Evolutionary conservation across 2,113 vertebrate genomes (phyloP).

Genomic region (human): GRCh38 chr5:167234001-167234500

Average conservation of each 20-base stretch:
- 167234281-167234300: not conserved
- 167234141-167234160: not conserved
- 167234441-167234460: not conserved
- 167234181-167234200: slow-evolving; percentile 9
- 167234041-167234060: slow-evolving; percentile 6
- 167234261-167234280: not conserved
- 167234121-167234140: not conserved
- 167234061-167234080: not conserved
- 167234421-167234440: slow-evolving; percentile 3
- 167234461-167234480: not conserved
- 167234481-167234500: not conserved
- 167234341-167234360: not conserved
- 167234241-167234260: not conserved
- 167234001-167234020: slow-evolving; percentile 42
- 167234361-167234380: not conserved
- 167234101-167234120: slow-evolving; percentile 40
- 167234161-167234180: slow-evolving; percentile 44
- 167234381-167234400: not conserved
- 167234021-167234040: slow-evolving; percentile 34
- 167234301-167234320: not conserved
- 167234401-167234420: not conserved
- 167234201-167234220: not conserved
- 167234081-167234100: slow-evolving; percentile 45
- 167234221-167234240: slow-evolving; percentile 17
- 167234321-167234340: not conserved